A percentile compares a stretch with the other conserved stretches of the same genome.
These are phyloP conservation scores for Brachyptera putata DNA, from an alignment of 2,888 invertebrate species.

Conservation along the genomic window DNA sequence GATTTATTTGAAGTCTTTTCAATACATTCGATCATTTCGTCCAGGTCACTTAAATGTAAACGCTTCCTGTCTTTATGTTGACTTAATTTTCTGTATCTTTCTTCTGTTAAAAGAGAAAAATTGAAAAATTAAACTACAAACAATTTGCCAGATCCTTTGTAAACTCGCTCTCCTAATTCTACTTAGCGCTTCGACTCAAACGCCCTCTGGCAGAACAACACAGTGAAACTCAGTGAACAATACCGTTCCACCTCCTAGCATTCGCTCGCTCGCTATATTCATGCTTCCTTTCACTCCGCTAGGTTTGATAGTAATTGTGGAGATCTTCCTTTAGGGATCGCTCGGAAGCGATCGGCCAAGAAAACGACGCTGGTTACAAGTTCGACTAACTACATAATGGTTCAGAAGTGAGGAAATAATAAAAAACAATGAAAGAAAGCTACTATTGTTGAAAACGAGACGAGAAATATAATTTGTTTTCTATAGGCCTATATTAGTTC, in stretches of 20 bases:
- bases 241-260: background rate
- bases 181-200: background rate
- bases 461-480: no score
- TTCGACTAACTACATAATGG: no score
- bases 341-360: background rate
- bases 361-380: no score
- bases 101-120: background rate
- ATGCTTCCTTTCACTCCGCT: background rate
- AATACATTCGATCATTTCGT: no score
- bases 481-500: no score
- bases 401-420: no score
- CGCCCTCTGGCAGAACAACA: background rate
- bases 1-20: no score
- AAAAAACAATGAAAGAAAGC: no score
- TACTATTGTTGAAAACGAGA: no score
- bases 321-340: background rate
- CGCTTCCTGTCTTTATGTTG: no score
- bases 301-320: background rate
- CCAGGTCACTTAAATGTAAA: no score
- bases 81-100: no score
- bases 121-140: constrained; percentile 12
- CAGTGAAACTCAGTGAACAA: background rate
- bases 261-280: background rate
- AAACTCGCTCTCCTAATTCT: constrained; percentile 9
- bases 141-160: constrained; percentile 8